Conservation (phyloP, 2,888 invertebrate species). For the Asteroscopus sphinx region DNA sequence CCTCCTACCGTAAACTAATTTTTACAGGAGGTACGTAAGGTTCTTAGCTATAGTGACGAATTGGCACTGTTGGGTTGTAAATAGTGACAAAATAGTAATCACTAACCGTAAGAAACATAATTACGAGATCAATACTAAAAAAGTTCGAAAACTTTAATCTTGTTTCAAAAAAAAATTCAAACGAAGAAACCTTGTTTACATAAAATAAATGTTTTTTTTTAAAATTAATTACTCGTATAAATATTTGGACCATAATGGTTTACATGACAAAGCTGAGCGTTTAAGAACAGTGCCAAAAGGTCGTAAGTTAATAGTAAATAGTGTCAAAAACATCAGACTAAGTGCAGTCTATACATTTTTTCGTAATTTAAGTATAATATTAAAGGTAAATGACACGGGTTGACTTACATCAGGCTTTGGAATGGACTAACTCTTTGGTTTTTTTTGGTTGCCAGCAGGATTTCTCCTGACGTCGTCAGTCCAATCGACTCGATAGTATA, state of each 20-base stretch:
- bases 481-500: not conserved
- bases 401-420: conserved; percentile 14
- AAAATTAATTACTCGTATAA: not conserved
- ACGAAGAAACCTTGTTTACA: too few relatives aligned
- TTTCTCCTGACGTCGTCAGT: not conserved
- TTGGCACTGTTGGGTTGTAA: conserved; percentile 39
- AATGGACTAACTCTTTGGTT: not conserved
- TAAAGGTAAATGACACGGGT: not conserved
- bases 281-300: conserved; percentile 45
- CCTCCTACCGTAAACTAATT: conserved; percentile 1
- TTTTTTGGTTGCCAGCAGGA: conserved; percentile 25
- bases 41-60: conserved; percentile 24
- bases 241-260: conserved; percentile 7
- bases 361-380: conserved; percentile 26
- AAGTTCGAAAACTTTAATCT: too few relatives aligned
- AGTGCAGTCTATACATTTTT: conserved; percentile 63
- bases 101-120: conserved; percentile 6
- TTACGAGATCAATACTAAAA: not conserved
- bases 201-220: too few relatives aligned
- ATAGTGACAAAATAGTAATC: conserved; percentile 24
- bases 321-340: conserved; percentile 71
- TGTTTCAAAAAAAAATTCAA: too few relatives aligned
- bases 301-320: conserved; percentile 60
- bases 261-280: conserved; percentile 10
- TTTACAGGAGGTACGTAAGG: conserved; percentile 12